Conservation (phyloP, 2,797 vertebrate genomes). For the Argyrosomus regius region DNA sequence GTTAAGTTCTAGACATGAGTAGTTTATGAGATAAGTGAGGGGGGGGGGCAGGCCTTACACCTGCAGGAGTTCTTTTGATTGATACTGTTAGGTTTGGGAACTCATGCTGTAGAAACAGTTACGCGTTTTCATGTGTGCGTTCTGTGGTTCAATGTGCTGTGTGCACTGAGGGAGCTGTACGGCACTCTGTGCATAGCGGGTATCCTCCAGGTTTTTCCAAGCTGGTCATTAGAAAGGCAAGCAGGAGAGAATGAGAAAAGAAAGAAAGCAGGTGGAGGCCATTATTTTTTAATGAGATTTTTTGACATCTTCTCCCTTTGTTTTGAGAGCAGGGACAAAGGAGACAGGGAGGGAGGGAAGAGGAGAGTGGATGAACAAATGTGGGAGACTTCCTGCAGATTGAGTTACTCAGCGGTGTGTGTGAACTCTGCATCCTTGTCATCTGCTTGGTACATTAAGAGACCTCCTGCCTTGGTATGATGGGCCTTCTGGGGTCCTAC, state of each 20-base stretch:
- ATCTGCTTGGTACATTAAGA: conserved; percentile 81
- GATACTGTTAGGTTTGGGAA: conserved; percentile 46
- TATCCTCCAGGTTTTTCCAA: conserved; percentile 63
- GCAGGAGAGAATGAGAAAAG: conserved; percentile 58
- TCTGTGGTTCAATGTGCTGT: conserved; percentile 20
- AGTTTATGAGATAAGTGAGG: conserved; percentile 60
- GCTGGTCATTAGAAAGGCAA: conserved; percentile 77
- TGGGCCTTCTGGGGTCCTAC: conserved; percentile 69
- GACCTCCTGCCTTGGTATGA: conserved; percentile 72
- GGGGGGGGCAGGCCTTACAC: conserved; percentile 19
- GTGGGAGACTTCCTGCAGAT: conserved; percentile 76
- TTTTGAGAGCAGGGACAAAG: conserved; percentile 69
- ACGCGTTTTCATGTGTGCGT: conserved; percentile 35
- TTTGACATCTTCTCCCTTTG: conserved; percentile 78
- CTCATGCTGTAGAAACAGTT: conserved; percentile 31
- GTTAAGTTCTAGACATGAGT: conserved; percentile 53
- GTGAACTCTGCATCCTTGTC: conserved; percentile 82
- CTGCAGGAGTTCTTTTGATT: conserved; percentile 69
- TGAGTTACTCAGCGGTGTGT: conserved; percentile 71
- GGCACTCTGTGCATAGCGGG: conserved; percentile 20
- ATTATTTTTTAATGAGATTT: conserved; percentile 85
- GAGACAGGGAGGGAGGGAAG: conserved; percentile 41
- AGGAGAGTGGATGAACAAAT: conserved; percentile 41
- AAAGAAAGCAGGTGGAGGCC: conserved; percentile 78
- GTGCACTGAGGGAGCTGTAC: conserved; percentile 34